Base-by-base conservation (phyloP, 2,797 vertebrate genomes). In the Enteromius fasciolatus region DNA sequence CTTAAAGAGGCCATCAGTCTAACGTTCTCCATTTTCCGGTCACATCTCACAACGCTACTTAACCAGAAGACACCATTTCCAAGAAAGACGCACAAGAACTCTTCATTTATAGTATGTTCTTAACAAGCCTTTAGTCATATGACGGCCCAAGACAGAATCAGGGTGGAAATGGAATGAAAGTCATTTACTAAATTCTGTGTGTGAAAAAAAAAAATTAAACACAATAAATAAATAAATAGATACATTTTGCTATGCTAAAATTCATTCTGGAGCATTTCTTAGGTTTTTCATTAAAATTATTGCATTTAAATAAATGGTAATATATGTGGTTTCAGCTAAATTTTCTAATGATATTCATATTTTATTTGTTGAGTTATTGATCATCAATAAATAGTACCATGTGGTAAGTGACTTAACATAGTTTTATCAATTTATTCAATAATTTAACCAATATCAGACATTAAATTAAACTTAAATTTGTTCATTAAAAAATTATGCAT, bases 1-100 rank as follows among this genome's bases (percentile, higher is more conserved):
- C 50, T 28, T 52, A 83, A 78, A 81, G 77, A 75, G 86, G 86
- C 85, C 76, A 86, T 89, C 52, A 76, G 33, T 88, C 85, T 86
- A 83, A 80, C 0, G n/a, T 81, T 88, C 54, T 63, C 28, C 70
- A 81, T 72, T 78, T 52, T 68, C 31, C 14, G 9, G 31, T 54
- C 59, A 76, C 57, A 78, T 67, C 63, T 67, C 63, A 64, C n/a
- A 54, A 7, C 5, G 14, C 18, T 68, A 41, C 59, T 50, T 15
- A 67, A 15, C 36, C 52, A 61, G 46, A 61, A 61, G n/a, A 44
- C n/a, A 76, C 0, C 4, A 28, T 28, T 76, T 44, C 14, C 39
- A 63, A 61, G 39, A 39, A 63, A 28, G 57, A 63, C 12, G 2
- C n/a, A 61, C 28, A 4, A 5, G 7, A 59, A 75, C 31, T 59